Evolutionary conservation across 1,140 invertebrate species (phyloP), one percentile per base, ranked within the genome.

Genomic region (Drosophila tani): DNA sequence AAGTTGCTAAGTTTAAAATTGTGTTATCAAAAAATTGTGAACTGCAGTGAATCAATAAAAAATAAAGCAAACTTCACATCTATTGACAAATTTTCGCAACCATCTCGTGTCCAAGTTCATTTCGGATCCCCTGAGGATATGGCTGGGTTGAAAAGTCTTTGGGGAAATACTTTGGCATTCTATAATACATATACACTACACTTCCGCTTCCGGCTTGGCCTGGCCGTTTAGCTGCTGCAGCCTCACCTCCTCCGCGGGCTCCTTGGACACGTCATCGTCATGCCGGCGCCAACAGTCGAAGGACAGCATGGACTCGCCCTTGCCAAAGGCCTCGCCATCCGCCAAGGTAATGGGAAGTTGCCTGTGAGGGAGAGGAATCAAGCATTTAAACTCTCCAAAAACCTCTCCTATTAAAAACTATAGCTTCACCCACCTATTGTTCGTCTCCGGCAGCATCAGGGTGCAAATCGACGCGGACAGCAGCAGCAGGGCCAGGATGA

Each of bases 261-360:
- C 46, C 17, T 91, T 82, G 38, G 65, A 55, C 29, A 81, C 77
- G 6, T 80, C 68, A 17, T 81, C 75, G 21, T 83, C 75, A n/a
- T 78, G 45, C 6, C 51, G 53, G 4, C 79, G 83, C 53, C 91
- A 93, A 58, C 93, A 94, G 35, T 93, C 91, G 79, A 95, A 95
- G 27, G 94, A 93, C 11, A 74, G 51, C 66, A 88, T 65, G 2
- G 81, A 55, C 14, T 87, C 84, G 5, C 50, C 84, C 66, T 75
- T 78, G 35, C 84, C 84, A 56, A 87, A 87, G 12, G 65, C 58
- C 29, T 87, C 84, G n/a, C 84, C 84, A 53, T 87, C 84, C 45
- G 79, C 84, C 59, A 87, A 60, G 1, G 84, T 84, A 15, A 87
- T 87, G 55, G 84, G 84, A 17, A 87, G 55, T 56, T 88, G 69